Evolutionary conservation across 92 coral and sea anemone species (phyloP), one percentile per base, ranked within the genome.

Genomic region (Epizoanthus stellaris): DNA sequence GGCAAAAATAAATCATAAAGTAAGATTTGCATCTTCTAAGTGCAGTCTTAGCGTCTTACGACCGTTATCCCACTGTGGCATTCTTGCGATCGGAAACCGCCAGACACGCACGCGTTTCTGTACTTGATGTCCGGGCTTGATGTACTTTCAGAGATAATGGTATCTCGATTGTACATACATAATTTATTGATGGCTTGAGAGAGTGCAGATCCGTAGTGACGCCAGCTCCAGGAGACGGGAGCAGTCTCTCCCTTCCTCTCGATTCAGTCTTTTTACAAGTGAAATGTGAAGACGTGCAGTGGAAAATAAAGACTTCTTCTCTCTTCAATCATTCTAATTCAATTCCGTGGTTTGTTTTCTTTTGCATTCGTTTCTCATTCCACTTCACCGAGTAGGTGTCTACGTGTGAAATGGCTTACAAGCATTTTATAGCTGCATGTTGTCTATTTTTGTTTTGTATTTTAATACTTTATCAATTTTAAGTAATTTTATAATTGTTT

Each of bases 171-270:
- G 83, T 42, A 23, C 53, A 43, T 45, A 67, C 15, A 12, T 39
- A 34, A 11, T 16, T 43, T n/a, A n/a, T n/a, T n/a, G n/a, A n/a
- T n/a, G n/a, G n/a, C n/a, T 56, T 53, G 30, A 43, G 39, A 47
- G 23, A 16, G 20, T n/a, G 60, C 6, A 20, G 65, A 62, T 57
- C 61, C 20, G 36, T 8, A 14, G 3, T 61, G 83, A 70, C 83
- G 83, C 72, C 72, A n/a, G n/a, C n/a, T n/a, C n/a, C n/a, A 79
- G 53, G 19, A 77, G 70, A 77, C 71, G 34, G 67, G 25, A 7
- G 25, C 14, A 57, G 1, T 38, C 1, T 76, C 42, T 34, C 3
- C 12, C 21, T 54, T 53, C 47, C 40, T 60, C 19, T 76, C 43
- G 17, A 53, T 56, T 62, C 14, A 9, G 56, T 52, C 15, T 9